These are phyloP conservation scores for Noctilio leporinus DNA, from an alignment of 2,113 vertebrate species.

Conservation along the genomic window DNA sequence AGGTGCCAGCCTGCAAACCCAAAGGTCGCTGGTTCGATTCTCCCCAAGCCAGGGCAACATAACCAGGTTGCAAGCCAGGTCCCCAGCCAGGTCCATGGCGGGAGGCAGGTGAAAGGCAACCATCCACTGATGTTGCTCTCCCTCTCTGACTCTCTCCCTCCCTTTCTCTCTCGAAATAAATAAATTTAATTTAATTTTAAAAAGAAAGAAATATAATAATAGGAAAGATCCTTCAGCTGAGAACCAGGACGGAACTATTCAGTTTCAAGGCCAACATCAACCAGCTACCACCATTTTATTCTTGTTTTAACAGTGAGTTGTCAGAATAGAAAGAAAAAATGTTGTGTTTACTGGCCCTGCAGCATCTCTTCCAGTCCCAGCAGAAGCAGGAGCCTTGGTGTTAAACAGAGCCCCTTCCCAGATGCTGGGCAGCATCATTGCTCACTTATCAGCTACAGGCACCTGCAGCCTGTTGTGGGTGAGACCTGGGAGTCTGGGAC, in stretches of 20 bases:
- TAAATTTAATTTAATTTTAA: no score
- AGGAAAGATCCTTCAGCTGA: neutral
- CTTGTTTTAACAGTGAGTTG: conserved; percentile 30
- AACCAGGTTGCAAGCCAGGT: no score
- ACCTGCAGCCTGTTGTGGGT: neutral
- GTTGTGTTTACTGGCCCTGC: neutral
- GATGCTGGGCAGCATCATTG: neutral
- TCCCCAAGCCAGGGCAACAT: no score
- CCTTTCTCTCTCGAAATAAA: no score
- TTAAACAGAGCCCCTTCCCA: neutral
- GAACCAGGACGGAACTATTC: conserved; percentile 2
- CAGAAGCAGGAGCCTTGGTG: neutral
- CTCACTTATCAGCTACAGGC: neutral
- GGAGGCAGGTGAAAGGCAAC: no score
- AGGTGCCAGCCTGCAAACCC: no score
- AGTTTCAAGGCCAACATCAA: conserved; percentile 14
- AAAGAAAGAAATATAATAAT: conserved; percentile 17
- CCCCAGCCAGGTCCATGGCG: no score
- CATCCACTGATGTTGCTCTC: no score
- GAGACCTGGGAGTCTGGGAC: neutral
- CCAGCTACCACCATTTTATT: neutral
- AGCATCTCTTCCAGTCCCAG: neutral
- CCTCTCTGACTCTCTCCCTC: no score
- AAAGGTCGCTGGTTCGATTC: no score
- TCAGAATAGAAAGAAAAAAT: neutral